Evolutionary conservation across 2,113 vertebrate species (phyloP), one percentile per base, ranked within the genome.

Genomic region (Guaruba guarouba): DNA sequence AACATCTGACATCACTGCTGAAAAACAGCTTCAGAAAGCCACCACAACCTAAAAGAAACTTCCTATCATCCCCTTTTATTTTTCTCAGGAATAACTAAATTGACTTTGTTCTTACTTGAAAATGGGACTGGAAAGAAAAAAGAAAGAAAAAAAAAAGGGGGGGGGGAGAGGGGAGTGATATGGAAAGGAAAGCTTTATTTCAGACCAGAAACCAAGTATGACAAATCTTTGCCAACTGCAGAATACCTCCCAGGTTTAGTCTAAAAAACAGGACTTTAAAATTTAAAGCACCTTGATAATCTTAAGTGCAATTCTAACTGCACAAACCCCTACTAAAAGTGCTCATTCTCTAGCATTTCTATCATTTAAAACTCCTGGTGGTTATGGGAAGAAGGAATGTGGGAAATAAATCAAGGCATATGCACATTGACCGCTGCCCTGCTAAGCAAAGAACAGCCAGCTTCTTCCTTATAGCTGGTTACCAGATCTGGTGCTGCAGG

Each of bases 351-450:
- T 41, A 54, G 29, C 16, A 35, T 73, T 87, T 79, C 29, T 69
- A 4, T 31, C 62, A 51, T 54, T 82, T 88, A 35, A 48, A 95
- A 71, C 6, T 82, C 52, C 29, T 19, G 2, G 2, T 23, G 17
- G 16, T 75, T 55, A 41, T 23, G 22, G 9, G 22, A 55, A 75
- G 29, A 31, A 31, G 19, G 19, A 63, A 46, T 9, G 33, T 19
- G 24, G 28, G 29, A 62, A 66, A 37, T 28, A 37, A 9, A 44
- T 63, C 44, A 20, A 39, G 33, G 19, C 43, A 57, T 39, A 54
- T 3, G 6, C 1, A 0, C 41, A 44, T 10, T 1, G 3, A 33
- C 31, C 29, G 52, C 55, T 0, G 1, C 46, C 16, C n/a, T 70
- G 51, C 48, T 70, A 62, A 57, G 31, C 0, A 5, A 80, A 68